Evolutionary conservation across 2,113 vertebrate genomes (phyloP).

Genomic region (Larimichthys polyactis): DNA sequence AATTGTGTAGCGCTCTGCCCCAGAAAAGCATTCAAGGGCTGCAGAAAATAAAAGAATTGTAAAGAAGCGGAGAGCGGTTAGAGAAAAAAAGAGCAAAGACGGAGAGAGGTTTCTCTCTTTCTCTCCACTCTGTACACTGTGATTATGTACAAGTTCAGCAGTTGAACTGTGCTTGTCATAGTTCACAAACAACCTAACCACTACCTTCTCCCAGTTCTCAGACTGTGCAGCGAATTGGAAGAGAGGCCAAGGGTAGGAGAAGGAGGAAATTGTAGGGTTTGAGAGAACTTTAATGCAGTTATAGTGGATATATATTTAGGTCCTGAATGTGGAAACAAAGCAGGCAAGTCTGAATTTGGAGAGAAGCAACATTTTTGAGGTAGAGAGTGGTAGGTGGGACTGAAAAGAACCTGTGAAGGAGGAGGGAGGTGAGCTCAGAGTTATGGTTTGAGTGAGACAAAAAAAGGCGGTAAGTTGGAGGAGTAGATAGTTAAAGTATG

Average conservation of each 20-base stretch:
- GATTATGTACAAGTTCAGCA: constrained; percentile 68
- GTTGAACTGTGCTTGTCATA: constrained; percentile 49
- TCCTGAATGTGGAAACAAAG: constrained; percentile 19
- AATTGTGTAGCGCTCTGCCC: constrained; percentile 11
- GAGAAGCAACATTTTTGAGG: background rate
- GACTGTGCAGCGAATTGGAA: constrained; percentile 62
- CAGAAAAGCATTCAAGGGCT: constrained; percentile 43
- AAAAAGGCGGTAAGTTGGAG: constrained; percentile 5
- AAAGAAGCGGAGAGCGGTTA: constrained; percentile 29
- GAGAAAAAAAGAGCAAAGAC: constrained; percentile 33
- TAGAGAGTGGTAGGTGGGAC: background rate
- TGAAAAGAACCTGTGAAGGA: constrained; percentile 1
- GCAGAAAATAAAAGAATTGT: constrained; percentile 39
- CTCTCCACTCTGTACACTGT: constrained; percentile 38
- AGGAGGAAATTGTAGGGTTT: constrained; percentile 55
- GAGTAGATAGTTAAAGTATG: constrained; percentile 20
- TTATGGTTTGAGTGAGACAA: background rate
- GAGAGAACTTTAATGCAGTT: constrained; percentile 25
- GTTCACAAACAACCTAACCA: constrained; percentile 70
- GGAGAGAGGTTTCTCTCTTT: constrained; percentile 8
- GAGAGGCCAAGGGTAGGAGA: constrained; percentile 22
- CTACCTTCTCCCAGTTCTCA: constrained; percentile 57
- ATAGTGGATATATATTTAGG: constrained; percentile 43
- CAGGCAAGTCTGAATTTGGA: background rate
- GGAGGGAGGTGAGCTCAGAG: constrained; percentile 21